Conservation (phyloP, 2,797 vertebrate species). For the Sebastes miniatus region DNA sequence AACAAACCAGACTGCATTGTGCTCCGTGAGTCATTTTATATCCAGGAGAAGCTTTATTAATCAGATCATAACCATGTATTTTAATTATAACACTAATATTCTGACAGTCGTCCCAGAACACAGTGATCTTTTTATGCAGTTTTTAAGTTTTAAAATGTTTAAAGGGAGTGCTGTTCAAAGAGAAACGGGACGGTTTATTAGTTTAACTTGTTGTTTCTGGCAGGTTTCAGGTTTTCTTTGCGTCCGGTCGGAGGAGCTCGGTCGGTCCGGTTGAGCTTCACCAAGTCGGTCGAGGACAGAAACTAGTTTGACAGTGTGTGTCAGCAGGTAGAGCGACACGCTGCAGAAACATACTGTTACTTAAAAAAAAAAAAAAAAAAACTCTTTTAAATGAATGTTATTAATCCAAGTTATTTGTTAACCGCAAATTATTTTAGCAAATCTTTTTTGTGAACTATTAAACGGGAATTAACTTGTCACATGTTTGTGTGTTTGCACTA, state of each 20-base stretch:
- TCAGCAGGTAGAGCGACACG: background rate
- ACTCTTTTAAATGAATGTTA: conserved; percentile 17
- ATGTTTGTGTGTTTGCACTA: background rate
- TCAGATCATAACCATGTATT: background rate
- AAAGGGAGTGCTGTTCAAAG: background rate
- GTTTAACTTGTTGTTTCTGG: background rate
- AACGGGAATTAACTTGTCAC: conserved; percentile 31
- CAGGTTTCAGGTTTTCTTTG: no score
- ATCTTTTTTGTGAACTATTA: conserved; percentile 49
- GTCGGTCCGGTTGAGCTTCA: background rate
- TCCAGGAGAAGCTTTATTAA: background rate
- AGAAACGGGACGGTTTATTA: background rate
- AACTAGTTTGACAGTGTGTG: background rate
- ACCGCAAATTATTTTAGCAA: conserved; percentile 36
- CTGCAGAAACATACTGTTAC: background rate
- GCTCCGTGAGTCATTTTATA: background rate
- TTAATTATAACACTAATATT: conserved; percentile 18
- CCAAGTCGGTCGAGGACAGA: background rate
- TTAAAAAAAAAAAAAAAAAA: background rate
- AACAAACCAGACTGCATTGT: background rate
- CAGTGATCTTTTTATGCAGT: background rate
- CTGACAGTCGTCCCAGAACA: background rate
- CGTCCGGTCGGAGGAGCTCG: no score
- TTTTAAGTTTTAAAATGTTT: conserved; percentile 6
- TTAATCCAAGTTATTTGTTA: conserved; percentile 19